A percentile compares a stretch with the other conserved stretches of the same genome.
Evolutionary conservation across 2,797 vertebrate species (phyloP).

Genomic region (Gymnoscopelus braueri): DNA sequence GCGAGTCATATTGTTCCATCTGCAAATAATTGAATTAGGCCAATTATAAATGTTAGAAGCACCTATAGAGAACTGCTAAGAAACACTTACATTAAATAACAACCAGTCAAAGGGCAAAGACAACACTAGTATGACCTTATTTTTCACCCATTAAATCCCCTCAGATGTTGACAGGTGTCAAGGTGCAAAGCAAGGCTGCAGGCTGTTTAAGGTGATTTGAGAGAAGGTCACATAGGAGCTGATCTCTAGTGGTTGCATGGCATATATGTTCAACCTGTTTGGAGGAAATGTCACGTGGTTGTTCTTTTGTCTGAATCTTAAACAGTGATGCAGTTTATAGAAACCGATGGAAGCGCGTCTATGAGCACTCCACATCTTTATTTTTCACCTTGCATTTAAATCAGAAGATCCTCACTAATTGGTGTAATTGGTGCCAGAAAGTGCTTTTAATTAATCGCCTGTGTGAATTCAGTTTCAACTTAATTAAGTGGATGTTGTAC

Average conservation of each 20-base stretch:
- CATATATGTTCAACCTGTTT: slow-evolving; percentile 20
- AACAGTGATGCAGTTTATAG: neutral
- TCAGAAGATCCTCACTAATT: too few species aligned
- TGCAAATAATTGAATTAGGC: too few species aligned
- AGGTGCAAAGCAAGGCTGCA: slow-evolving; percentile 36
- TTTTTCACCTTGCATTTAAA: too few species aligned
- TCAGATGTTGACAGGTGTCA: slow-evolving; percentile 39
- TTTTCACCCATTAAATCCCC: slow-evolving; percentile 42
- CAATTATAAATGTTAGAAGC: neutral
- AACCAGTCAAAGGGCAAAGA: slow-evolving; percentile 28
- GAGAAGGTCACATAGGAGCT: slow-evolving; percentile 44
- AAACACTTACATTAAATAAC: neutral
- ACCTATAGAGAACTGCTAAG: neutral
- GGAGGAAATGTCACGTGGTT: slow-evolving; percentile 13
- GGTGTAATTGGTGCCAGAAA: too few species aligned
- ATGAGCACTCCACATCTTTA: too few species aligned
- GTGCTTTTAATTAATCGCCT: too few species aligned
- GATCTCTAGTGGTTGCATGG: slow-evolving; percentile 2
- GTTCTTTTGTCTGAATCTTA: slow-evolving; percentile 15
- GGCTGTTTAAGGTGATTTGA: slow-evolving; percentile 35
- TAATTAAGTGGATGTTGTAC: too few species aligned
- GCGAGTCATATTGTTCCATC: too few species aligned
- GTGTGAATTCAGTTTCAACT: too few species aligned
- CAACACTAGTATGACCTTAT: slow-evolving; percentile 36
- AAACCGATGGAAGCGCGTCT: too few species aligned